Base-by-base conservation (phyloP, 92 coral and sea anemone species). In the Diadumene lineata region DNA sequence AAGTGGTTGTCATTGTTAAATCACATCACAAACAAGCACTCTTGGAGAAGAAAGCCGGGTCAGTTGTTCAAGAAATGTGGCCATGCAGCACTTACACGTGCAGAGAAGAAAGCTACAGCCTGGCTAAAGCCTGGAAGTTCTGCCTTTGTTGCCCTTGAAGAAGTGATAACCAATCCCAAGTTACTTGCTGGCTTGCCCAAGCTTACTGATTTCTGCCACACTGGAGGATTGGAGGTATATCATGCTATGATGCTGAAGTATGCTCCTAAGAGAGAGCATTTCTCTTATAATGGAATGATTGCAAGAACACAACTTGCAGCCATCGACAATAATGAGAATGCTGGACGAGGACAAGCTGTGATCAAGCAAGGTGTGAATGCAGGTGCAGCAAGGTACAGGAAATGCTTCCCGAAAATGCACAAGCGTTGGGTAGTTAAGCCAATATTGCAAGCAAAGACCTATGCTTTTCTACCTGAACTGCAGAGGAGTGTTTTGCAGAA, bases 351-450 rank as follows among this genome's bases (percentile, higher is more conserved):
- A 21, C 91, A 86, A 56, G 86, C 91, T 22, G 81, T 68, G 2
- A 64, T 79, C 31, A 44, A 67, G 48, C 11, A 80, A 56, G 92
- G 88, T 19, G 74, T 13, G 29, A 43, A 28, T 56, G 63, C 8
- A 18, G 84, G 84, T 15, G 72, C 34, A 67, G 66, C 86, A 66
- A 15, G 87, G 50, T 79, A 70, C 58, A 69, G 75, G 2, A 43
- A 66, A 7, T 78, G 84, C 79, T 56, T 79, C 62, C 76, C 81
- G 29, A 83, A 83, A 79, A 81, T 74, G 61, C 72, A 31, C 22
- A 83, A 83, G 73, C 61, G 69, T n/a, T 84, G 88, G 88, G 88
- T 84, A 28, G 84, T 84, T 17, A 84, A 84, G 81, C 79, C 80
- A 15, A 72, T 86, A 43, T 69, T 31, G 32, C 79, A 86, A 79